Evolutionary conservation across 2,113 vertebrate species (phyloP).

Genomic region (Amazona guildingii): DNA sequence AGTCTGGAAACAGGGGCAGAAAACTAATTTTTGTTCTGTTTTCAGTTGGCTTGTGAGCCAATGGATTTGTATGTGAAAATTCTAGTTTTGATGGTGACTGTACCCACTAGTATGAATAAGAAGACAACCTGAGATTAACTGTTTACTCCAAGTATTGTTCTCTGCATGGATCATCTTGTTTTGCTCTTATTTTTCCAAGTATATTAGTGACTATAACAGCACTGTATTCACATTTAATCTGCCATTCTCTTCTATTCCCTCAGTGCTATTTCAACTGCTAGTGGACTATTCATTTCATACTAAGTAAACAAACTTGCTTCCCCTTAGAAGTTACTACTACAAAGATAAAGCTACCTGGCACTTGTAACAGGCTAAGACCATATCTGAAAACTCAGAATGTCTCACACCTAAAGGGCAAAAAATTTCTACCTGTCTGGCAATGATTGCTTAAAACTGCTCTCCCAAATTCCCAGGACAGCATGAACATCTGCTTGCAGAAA

Average conservation of each 20-base stretch:
- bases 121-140: neutral
- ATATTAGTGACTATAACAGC: neutral
- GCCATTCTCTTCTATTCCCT: neutral
- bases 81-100: neutral
- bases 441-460: neutral
- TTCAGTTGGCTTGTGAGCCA: neutral
- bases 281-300: too few relatives aligned
- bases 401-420: neutral
- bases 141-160: neutral
- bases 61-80: neutral
- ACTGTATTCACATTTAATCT: neutral
- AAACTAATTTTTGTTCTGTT: neutral
- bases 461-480: neutral
- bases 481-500: neutral
- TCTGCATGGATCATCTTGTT: neutral
- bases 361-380: neutral
- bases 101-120: neutral
- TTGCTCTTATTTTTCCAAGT: neutral
- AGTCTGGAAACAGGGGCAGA: neutral
- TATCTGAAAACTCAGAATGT: neutral
- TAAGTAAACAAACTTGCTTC: neutral
- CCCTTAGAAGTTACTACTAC: neutral
- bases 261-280: neutral
- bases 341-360: neutral
- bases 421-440: neutral